Conservation (phyloP, 2,888 invertebrate genomes). For the Melanostoma mellinum region DNA sequence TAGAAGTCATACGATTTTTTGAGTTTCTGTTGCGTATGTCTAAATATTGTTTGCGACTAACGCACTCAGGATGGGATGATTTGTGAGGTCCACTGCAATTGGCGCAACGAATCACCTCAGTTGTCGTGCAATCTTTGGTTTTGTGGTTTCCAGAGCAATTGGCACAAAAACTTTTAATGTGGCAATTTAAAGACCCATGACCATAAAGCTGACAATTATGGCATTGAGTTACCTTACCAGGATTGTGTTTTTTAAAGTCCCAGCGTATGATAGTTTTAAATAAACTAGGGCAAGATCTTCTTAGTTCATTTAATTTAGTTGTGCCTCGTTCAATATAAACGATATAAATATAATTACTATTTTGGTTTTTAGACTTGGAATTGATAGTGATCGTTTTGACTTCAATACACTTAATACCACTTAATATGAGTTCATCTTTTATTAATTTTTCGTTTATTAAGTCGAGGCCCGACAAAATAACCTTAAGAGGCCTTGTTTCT, state of each 20-base stretch:
- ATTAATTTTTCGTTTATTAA: conserved; percentile 4
- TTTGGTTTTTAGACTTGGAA: background rate
- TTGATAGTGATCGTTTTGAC: conserved; percentile 9
- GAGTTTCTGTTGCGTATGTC: background rate
- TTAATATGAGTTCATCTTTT: conserved; percentile 2
- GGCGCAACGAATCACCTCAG: background rate
- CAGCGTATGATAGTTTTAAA: conserved; percentile 22
- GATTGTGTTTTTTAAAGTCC: conserved; percentile 4
- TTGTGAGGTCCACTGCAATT: conserved; percentile 21
- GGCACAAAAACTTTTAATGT: conserved; percentile 28
- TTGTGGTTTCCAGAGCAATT: conserved; percentile 12
- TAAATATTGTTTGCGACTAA: background rate
- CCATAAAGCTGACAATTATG: conserved; percentile 28
- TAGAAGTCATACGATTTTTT: no score
- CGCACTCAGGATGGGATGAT: background rate
- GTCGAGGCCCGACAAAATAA: background rate
- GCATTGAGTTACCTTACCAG: conserved; percentile 12
- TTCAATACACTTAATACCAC: background rate
- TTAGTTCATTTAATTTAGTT: conserved; percentile 18
- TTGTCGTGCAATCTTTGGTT: background rate
- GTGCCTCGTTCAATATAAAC: conserved; percentile 17
- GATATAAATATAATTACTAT: background rate
- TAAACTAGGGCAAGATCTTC: background rate
- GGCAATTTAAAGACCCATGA: conserved; percentile 18
- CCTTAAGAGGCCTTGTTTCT: conserved; percentile 5